A percentile compares a stretch with the other conserved stretches of the same genome.
Evolutionary conservation across 2,113 vertebrate genomes (phyloP).

Genomic region (Lepus americanus): DNA sequence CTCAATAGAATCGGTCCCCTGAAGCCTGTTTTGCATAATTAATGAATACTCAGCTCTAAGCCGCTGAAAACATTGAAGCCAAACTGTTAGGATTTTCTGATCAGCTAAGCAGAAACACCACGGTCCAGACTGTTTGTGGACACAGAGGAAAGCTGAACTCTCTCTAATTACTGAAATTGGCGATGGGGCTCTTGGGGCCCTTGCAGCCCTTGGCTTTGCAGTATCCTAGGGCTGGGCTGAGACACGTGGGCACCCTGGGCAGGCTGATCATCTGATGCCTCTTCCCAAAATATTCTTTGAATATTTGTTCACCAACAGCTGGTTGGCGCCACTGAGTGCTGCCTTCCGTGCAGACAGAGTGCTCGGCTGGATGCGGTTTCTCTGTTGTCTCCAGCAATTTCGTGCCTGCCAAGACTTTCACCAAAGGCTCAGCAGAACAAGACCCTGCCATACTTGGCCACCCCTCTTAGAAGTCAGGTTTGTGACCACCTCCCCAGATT

Average conservation of each 20-base stretch:
- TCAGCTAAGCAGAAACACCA: slow-evolving; percentile 77
- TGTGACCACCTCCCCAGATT: not conserved
- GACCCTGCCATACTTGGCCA: not conserved
- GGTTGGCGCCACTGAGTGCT: not conserved
- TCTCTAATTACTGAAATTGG: slow-evolving; percentile 61
- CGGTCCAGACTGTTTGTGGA: slow-evolving; percentile 73
- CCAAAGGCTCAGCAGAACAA: not conserved
- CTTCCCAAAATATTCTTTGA: slow-evolving; percentile 65
- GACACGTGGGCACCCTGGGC: not conserved
- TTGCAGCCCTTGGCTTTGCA: slow-evolving; percentile 39
- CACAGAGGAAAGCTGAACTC: slow-evolving; percentile 67
- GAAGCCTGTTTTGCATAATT: slow-evolving; percentile 83
- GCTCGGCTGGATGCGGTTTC: not conserved
- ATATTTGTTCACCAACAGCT: slow-evolving; percentile 68
- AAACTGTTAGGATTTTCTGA: slow-evolving; percentile 77
- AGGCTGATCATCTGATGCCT: slow-evolving; percentile 41
- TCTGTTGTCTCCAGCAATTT: not conserved
- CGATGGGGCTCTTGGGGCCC: not conserved
- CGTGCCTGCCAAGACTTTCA: not conserved
- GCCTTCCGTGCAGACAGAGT: not conserved
- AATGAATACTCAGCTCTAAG: slow-evolving; percentile 79
- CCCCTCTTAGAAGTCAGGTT: not conserved
- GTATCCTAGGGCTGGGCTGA: not conserved
- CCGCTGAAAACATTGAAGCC: slow-evolving; percentile 75
- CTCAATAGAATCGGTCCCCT: slow-evolving; percentile 77